These are phyloP conservation scores for Magallana gigas DNA, from an alignment of 1,140 invertebrate species.

Conservation along the genomic window DNA sequence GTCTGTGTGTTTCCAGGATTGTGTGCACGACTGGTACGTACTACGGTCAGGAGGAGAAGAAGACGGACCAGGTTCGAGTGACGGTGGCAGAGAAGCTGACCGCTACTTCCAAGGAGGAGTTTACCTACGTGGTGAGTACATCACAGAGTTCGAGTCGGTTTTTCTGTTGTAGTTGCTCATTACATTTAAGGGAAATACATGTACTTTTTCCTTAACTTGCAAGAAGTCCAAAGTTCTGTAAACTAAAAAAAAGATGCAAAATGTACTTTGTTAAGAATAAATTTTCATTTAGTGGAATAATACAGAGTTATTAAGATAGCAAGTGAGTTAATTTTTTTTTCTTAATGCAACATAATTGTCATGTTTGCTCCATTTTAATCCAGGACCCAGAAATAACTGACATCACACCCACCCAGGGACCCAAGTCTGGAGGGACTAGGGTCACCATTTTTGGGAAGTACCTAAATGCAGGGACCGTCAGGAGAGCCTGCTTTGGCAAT, in stretches of 20 bases:
- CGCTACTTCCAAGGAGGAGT: slow-evolving; percentile 58
- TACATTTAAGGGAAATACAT: too few species aligned
- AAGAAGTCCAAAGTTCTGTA: too few species aligned
- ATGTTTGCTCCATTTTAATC: slow-evolving; percentile 32
- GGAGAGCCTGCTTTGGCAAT: slow-evolving; percentile 75
- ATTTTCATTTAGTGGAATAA: too few species aligned
- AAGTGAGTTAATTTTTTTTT: too few species aligned
- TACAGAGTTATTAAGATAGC: too few species aligned
- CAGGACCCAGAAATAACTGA: slow-evolving; percentile 82
- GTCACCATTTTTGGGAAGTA: slow-evolving; percentile 94
- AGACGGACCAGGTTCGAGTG: slow-evolving; percentile 60
- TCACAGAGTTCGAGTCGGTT: neutral
- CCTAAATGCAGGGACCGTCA: slow-evolving; percentile 95
- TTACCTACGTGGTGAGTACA: slow-evolving; percentile 72
- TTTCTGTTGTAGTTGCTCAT: too few species aligned
- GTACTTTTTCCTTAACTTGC: too few species aligned
- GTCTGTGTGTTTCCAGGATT: slow-evolving; percentile 60
- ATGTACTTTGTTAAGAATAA: too few species aligned
- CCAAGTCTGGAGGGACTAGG: slow-evolving; percentile 95
- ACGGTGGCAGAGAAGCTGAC: slow-evolving; percentile 59
- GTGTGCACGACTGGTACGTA: slow-evolving; percentile 69
- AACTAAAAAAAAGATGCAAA: too few species aligned
- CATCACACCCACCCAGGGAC: slow-evolving; percentile 92
- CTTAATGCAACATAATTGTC: too few species aligned
- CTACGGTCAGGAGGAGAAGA: slow-evolving; percentile 8